Evolutionary conservation across 2,888 invertebrate genomes (phyloP).

Genomic region (Chouioia cunea): DNA sequence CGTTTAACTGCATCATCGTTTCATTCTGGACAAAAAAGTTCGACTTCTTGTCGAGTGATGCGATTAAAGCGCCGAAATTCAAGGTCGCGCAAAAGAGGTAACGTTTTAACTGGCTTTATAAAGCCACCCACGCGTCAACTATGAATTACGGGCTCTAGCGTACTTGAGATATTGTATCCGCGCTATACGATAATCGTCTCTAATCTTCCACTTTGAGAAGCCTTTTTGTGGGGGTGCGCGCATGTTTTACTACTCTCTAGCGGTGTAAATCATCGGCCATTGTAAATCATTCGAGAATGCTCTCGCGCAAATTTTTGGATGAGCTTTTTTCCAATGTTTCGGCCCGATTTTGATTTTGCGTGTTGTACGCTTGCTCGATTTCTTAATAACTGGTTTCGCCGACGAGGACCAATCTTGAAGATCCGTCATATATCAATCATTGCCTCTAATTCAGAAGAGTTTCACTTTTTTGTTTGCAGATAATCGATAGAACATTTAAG

Average conservation of each 20-base stretch:
- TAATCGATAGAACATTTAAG: constrained; percentile 3
- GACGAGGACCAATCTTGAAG: not conserved
- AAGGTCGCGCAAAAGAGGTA: constrained; percentile 26
- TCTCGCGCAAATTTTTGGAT: constrained; percentile 55
- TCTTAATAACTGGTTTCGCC: constrained; percentile 39
- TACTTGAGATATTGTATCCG: constrained; percentile 52
- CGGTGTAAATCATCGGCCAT: constrained; percentile 62
- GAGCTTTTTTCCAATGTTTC: constrained; percentile 31
- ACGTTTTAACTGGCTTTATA: constrained; percentile 1
- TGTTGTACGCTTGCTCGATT: constrained; percentile 13
- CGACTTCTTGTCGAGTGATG: not conserved
- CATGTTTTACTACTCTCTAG: constrained; percentile 11
- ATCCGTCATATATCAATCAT: constrained; percentile 44
- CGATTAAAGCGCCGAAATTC: constrained; percentile 39
- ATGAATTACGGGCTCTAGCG: constrained; percentile 40
- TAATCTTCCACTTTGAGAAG: constrained; percentile 67
- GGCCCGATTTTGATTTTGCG: constrained; percentile 38
- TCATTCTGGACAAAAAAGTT: not conserved
- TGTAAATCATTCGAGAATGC: constrained; percentile 60
- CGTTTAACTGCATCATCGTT: constrained; percentile 14
- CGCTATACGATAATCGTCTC: constrained; percentile 67
- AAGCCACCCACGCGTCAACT: constrained; percentile 66
- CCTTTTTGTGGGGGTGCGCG: constrained; percentile 34
- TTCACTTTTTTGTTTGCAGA: constrained; percentile 17
- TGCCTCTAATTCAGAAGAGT: constrained; percentile 22